These are phyloP conservation scores for Vanessa atalanta DNA, from an alignment of 1,140 invertebrate species.

Conservation along the genomic window DNA sequence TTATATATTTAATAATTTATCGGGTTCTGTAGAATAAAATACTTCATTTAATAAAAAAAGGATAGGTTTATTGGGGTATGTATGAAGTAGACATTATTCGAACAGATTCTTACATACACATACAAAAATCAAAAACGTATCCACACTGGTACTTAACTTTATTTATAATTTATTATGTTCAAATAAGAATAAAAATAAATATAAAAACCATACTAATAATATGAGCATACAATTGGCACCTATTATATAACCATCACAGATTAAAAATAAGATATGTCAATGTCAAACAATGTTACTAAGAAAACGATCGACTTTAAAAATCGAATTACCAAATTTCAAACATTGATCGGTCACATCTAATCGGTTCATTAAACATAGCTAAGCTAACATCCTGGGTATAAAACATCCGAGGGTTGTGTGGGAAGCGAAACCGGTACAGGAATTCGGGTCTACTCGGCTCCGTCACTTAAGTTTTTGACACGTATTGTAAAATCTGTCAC, in stretches of 20 bases:
- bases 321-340: conserved; percentile 6
- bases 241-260: not conserved
- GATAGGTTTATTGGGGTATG: too few relatives aligned
- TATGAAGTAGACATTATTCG: too few relatives aligned
- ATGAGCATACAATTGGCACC: not conserved
- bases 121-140: too few relatives aligned
- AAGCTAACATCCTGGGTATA: conserved; percentile 46
- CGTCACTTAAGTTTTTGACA: conserved; percentile 13
- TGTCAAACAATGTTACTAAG: not conserved
- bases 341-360: conserved; percentile 16
- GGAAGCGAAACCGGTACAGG: conserved; percentile 51
- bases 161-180: not conserved
- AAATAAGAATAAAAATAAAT: not conserved
- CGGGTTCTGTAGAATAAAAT: too few relatives aligned
- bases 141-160: too few relatives aligned
- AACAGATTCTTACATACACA: too few relatives aligned
- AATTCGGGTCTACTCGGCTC: conserved; percentile 38
- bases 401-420: conserved; percentile 38
- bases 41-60: too few relatives aligned
- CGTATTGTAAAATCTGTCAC: conserved; percentile 13
- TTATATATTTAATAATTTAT: too few relatives aligned
- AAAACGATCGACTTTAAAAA: not conserved
- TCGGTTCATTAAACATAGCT: conserved; percentile 42
- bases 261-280: not conserved
- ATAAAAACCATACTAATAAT: not conserved